Evolutionary conservation across 1,140 invertebrate genomes (phyloP), one percentile per base, ranked within the genome.

Genomic region (Globodera ellingtonae): DNA sequence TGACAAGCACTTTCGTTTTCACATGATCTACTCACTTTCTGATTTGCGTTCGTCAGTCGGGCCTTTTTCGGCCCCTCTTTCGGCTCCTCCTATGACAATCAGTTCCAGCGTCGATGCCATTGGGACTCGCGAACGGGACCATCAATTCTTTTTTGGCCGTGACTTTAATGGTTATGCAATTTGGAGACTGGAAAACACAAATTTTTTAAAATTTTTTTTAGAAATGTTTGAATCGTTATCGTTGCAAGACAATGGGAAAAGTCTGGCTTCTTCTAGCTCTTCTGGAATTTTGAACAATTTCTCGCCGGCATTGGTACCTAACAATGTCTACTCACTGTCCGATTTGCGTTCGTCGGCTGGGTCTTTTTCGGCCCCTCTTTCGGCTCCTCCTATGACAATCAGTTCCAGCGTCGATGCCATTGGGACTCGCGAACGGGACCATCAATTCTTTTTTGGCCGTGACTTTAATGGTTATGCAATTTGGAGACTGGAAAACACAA

Each of bases 91-190:
- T n/a, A 8, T 77, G 46, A 24, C 10, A 8, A 50, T 44, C 24
- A 44, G 24, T 47, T 70, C 67, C 13, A 47, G n/a, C 67, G n/a
- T 13, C 4, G 24, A 70, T 35, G 5, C 6, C 8, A 70, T 13
- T 70, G 67, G 62, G 18, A 18, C 35, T 35, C 47, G 21, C 8
- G 65, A 77, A 69, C 18, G 50, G 15, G 48, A 59, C 35, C 52
- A 75, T 15, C 75, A 47, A 4, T 35, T 44, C 47, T 77, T 77
- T 44, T 77, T 77, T 44, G 75, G 75, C 46, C 47, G 67, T 15
- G 62, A 69, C 65, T 77, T 77, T n/a, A 69, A 8, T 44, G 74
- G 74, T 76, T 10, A 5, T 10, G 13, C 44, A 7, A 6, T 56
- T 50, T 9, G 21, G 44, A 47, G 10, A 5, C 4, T 15, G 6